Conservation (phyloP, 2,797 vertebrate genomes). For the Arremon aurantiirostris region DNA sequence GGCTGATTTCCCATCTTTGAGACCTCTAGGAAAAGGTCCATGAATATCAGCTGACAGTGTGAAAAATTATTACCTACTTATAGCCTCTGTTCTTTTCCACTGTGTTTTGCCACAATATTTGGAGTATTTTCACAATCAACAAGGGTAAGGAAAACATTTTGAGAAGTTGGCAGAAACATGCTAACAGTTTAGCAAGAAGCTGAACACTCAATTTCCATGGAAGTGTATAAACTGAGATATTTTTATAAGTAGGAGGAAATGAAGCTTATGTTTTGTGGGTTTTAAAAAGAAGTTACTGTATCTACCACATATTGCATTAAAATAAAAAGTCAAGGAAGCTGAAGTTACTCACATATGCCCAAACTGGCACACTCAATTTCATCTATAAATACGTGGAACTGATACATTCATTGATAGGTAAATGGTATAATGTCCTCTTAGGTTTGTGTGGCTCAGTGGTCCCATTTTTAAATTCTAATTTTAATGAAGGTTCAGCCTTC, state of each 20-base stretch:
- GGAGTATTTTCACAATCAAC: background rate
- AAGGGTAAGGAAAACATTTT: background rate
- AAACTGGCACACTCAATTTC: background rate
- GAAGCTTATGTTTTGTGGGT: background rate
- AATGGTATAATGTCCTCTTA: background rate
- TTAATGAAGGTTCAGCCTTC: background rate
- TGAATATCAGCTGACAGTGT: background rate
- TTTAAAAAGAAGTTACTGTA: background rate
- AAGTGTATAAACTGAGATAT: background rate
- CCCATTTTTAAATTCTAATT: background rate
- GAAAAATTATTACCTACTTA: background rate
- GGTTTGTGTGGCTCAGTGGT: background rate
- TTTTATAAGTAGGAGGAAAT: background rate
- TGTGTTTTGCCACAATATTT: background rate
- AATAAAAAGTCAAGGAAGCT: background rate
- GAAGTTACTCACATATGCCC: background rate
- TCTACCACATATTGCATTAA: background rate
- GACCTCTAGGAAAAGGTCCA: background rate
- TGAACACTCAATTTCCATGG: background rate
- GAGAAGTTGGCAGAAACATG: background rate
- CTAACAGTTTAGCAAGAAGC: background rate
- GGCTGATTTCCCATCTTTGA: background rate
- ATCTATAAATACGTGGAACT: background rate
- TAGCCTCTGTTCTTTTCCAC: background rate
- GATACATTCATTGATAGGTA: background rate